These are phyloP conservation scores for Ellobius talpinus DNA, from an alignment of 2,113 vertebrate species.

Conservation along the genomic window DNA sequence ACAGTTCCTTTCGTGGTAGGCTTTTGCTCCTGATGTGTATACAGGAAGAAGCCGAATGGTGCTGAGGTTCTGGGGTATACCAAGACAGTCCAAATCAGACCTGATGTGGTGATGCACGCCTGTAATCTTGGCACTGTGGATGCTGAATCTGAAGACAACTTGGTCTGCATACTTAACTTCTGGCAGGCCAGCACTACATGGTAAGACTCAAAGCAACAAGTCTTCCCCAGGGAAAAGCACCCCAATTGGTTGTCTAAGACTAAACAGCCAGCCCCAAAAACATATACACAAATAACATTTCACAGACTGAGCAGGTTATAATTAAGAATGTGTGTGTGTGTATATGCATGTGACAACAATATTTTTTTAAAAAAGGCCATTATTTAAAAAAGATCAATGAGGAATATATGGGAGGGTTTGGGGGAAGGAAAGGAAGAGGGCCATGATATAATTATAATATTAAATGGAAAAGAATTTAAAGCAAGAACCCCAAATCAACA, in stretches of 20 bases:
- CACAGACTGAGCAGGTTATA: background rate
- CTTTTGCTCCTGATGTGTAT: background rate
- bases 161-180: background rate
- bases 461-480: background rate
- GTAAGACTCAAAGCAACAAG: background rate
- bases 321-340: background rate
- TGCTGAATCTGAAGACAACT: background rate
- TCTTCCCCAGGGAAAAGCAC: background rate
- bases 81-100: conserved; percentile 68
- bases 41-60: conserved; percentile 59
- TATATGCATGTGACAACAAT: background rate
- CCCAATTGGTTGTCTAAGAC: background rate
- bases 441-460: background rate
- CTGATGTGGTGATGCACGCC: background rate
- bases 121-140: background rate
- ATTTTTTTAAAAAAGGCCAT: background rate
- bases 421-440: background rate
- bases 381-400: background rate
- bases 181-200: background rate
- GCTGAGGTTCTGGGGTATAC: conserved; percentile 71
- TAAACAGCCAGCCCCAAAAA: background rate
- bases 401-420: background rate
- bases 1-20: background rate
- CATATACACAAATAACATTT: background rate
- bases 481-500: conserved; percentile 72